A percentile compares a stretch with the other conserved stretches of the same genome.
Conservation (phyloP, 2,113 vertebrate genomes). For the Eclectus roratus region DNA sequence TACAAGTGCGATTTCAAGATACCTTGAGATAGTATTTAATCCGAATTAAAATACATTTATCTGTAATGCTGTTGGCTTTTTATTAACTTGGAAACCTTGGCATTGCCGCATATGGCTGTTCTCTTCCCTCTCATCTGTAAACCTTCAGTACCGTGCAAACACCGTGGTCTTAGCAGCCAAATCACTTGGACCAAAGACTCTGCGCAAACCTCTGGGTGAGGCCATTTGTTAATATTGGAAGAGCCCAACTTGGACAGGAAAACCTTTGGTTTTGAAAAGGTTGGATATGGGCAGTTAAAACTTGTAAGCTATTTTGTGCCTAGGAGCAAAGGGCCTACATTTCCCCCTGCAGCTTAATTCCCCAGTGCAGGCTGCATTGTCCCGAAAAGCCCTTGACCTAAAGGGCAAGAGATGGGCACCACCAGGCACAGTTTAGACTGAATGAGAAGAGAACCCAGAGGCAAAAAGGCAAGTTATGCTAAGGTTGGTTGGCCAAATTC, state of each 20-base stretch:
- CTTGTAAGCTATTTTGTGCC: not conserved
- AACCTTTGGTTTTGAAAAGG: not conserved
- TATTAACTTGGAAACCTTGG: slow-evolving; percentile 54
- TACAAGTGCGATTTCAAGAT: slow-evolving; percentile 79
- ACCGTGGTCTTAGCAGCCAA: not conserved
- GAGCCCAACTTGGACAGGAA: not conserved
- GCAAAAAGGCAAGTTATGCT: not conserved
- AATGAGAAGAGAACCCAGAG: not conserved
- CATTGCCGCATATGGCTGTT: slow-evolving; percentile 8
- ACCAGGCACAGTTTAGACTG: rapidly evolving
- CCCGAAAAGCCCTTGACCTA: not conserved
- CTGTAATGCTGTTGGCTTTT: slow-evolving; percentile 74
- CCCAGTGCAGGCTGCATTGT: rapidly evolving
- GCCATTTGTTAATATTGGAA: not conserved
- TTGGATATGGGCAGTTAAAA: not conserved
- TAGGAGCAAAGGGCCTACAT: not conserved
- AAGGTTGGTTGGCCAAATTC: not conserved
- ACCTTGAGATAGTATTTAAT: slow-evolving; percentile 90
- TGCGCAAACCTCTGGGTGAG: rapidly evolving
- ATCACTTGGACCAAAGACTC: not conserved
- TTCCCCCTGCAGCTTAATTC: not conserved
- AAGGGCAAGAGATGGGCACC: not conserved
- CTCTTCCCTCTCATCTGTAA: not conserved
- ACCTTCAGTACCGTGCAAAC: not conserved
- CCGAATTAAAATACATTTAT: slow-evolving; percentile 92